These are phyloP conservation scores for Lasioglossum zephyrum DNA, from an alignment of 2,888 invertebrate species.

Conservation along the genomic window DNA sequence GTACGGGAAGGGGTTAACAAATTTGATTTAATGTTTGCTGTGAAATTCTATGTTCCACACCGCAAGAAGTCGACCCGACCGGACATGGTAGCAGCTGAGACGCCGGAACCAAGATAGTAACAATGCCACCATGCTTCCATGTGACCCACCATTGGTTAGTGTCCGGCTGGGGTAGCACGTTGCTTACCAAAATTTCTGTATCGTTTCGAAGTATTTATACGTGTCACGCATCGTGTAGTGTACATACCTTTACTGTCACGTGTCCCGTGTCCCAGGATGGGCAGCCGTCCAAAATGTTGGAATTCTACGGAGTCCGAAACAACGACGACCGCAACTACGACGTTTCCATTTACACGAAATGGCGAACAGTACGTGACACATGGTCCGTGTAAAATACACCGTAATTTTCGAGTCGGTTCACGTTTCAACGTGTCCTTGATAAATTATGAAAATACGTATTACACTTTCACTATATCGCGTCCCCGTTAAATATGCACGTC, in stretches of 20 bases:
- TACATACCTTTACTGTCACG: slow-evolving; percentile 37
- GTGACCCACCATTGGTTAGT: neutral
- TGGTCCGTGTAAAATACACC: slow-evolving; percentile 5
- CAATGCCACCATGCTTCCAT: neutral
- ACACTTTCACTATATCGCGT: neutral
- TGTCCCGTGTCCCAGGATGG: slow-evolving; percentile 25
- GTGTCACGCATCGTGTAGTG: slow-evolving; percentile 33
- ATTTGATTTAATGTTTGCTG: slow-evolving; percentile 31
- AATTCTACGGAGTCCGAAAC: slow-evolving; percentile 34
- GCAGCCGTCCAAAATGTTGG: slow-evolving; percentile 32
- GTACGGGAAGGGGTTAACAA: neutral
- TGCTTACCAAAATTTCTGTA: slow-evolving; percentile 32
- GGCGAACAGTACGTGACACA: slow-evolving; percentile 11
- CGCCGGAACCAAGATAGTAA: slow-evolving; percentile 73
- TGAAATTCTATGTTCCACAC: slow-evolving; percentile 34
- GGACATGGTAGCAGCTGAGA: slow-evolving; percentile 76
- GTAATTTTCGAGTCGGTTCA: slow-evolving; percentile 11
- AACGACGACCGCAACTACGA: slow-evolving; percentile 33
- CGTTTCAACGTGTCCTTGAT: neutral
- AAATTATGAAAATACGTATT: slow-evolving; percentile 9
- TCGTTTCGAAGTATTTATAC: slow-evolving; percentile 38
- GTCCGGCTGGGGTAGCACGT: neutral
- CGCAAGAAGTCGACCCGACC: slow-evolving; percentile 35
- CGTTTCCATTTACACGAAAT: slow-evolving; percentile 36
- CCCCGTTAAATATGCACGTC: neutral